Percentiles rank a stretch among this genome's conserved stretches.
These are phyloP conservation scores for Tor tambroides DNA, from an alignment of 2,113 vertebrate species.

Conservation along the genomic window DNA sequence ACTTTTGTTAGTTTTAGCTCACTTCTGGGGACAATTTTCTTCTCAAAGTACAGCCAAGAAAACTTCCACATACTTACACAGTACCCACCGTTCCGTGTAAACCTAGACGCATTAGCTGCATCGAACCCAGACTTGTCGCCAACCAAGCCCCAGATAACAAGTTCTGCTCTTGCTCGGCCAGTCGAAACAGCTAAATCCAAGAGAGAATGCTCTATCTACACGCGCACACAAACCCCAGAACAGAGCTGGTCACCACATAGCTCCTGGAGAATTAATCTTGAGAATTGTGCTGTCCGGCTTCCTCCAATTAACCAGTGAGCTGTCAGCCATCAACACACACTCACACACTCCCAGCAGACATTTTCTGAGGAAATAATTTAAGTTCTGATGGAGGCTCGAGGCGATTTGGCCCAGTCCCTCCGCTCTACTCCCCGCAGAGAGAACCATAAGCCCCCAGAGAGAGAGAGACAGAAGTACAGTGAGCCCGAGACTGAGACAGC, in stretches of 20 bases:
- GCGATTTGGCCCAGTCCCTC: conserved; percentile 41
- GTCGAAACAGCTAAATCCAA: conserved; percentile 30
- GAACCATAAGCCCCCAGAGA: conserved; percentile 70
- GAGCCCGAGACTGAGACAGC: conserved; percentile 36
- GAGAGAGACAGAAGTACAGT: conserved; percentile 43
- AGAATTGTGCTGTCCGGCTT: conserved; percentile 44
- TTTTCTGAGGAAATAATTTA: conserved; percentile 52
- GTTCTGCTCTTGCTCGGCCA: conserved; percentile 19
- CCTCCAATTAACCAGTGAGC: conserved; percentile 57
- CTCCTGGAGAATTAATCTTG: conserved; percentile 42
- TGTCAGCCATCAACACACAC: conserved; percentile 60
- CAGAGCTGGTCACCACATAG: background rate
- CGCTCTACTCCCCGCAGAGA: too few species aligned
- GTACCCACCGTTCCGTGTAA: background rate
- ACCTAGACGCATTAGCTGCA: conserved; percentile 6
- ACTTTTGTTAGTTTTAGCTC: background rate
- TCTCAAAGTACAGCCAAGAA: background rate
- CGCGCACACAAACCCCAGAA: background rate
- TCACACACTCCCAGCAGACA: background rate
- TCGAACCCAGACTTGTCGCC: background rate
- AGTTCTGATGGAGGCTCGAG: conserved; percentile 25
- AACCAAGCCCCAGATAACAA: conserved; percentile 21
- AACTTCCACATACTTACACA: background rate
- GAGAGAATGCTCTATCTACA: conserved; percentile 11
- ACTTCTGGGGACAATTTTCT: background rate